Base-by-base conservation (phyloP, 2,113 vertebrate species). In the Butastur rufipennis region DNA sequence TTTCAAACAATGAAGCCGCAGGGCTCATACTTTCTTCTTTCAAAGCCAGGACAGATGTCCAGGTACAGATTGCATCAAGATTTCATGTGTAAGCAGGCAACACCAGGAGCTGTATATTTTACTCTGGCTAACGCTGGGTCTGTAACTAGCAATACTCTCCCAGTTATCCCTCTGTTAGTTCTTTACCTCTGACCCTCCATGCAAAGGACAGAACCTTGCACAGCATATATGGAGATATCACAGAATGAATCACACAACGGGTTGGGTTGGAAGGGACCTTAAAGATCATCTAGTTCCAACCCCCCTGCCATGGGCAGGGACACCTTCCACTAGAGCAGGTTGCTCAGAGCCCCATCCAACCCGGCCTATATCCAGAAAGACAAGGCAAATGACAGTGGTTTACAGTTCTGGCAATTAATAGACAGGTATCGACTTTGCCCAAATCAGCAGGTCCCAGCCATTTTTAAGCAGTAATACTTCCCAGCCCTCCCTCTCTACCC, bases 141-240 rank as follows among this genome's bases (percentile, higher is more conserved):
- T 47, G 29, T 23, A 31, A 71, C 20, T 2, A 19, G 50, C 1
- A 0, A 1, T 11, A 10, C 9, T 9, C 21, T 71, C 50, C 38
- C 71, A 26, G 38, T 3, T 22, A 27, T 5, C 25, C 23, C 43
- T 5, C 9, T 5, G 3, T 20, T 19, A 34, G 16, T 10, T n/a
- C 65, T 59, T 40, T 8, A 17, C 52, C 45, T 66, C n/a, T 1
- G 4, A 36, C 52, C 43, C 18, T 6, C 25, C 25, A 3, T 3
- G 34, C 32, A 34, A 17, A 20, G 1, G 16, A 8, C 48, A 19
- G 55, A 36, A 36, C 34, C 58, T 27, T 13, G 27, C 23, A 25
- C 36, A 50, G 59, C 40, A 13, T 0, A 6, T 5, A 19, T 16
- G 40, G 14, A 32, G 40, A 66, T 9, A 65, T 55, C 53, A 31